These are phyloP conservation scores for Paracanthobrama guichenoti DNA, from an alignment of 2,113 vertebrate genomes.

Conservation along the genomic window DNA sequence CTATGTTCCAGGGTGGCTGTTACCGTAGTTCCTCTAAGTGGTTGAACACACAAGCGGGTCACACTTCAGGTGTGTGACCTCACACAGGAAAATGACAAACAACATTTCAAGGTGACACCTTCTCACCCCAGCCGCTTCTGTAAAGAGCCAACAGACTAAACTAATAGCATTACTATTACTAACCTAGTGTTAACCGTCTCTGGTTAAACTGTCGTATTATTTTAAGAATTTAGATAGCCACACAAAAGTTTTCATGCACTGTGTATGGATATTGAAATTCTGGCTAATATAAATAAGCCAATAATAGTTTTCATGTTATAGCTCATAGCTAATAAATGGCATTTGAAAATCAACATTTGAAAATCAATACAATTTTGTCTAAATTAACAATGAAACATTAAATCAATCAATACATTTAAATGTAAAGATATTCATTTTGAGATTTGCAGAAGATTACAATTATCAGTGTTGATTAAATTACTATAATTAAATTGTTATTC, in stretches of 20 bases:
- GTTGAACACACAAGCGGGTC: not conserved
- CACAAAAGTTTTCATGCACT: not conserved
- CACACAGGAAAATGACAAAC: constrained; percentile 21
- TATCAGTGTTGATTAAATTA: too few relatives aligned
- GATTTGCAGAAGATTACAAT: too few relatives aligned
- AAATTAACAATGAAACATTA: too few relatives aligned
- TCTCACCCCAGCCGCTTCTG: constrained; percentile 18
- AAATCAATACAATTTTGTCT: too few relatives aligned
- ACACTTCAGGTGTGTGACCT: constrained; percentile 38
- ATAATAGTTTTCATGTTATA: too few relatives aligned
- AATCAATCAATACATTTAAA: too few relatives aligned
- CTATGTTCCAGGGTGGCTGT: not conserved
- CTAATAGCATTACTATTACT: constrained; percentile 43
- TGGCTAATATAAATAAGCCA: too few relatives aligned
- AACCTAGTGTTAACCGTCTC: constrained; percentile 15
- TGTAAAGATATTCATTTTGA: too few relatives aligned
- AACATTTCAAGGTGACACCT: not conserved
- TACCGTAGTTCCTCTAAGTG: constrained; percentile 9
- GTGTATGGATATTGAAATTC: too few relatives aligned
- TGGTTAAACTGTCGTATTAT: not conserved
- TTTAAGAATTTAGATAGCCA: constrained; percentile 7
- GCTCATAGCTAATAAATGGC: too few relatives aligned
- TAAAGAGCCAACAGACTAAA: constrained; percentile 40
- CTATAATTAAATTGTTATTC: too few relatives aligned
- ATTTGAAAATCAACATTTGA: too few relatives aligned